phyloP scores from a whole-genome alignment of 2,113 vertebrate species.

The Cricetomys ansorgei region DNA sequence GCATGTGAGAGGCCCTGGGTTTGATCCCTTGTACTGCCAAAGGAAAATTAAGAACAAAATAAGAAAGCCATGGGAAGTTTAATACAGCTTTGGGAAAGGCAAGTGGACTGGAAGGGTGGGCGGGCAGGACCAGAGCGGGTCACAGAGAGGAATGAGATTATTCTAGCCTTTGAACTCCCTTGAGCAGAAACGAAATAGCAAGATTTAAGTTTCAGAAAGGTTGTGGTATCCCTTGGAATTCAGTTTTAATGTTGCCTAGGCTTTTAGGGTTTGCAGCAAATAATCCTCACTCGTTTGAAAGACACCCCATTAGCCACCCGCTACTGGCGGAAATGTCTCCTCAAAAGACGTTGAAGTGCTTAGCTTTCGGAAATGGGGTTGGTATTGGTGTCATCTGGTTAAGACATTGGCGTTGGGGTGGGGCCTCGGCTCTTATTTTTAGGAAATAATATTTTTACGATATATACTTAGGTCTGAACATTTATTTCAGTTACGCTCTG shows the following conservation, averaged over 20 bases:
- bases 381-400: background rate
- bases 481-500: too few relatives aligned
- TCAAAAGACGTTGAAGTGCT: background rate
- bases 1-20: background rate
- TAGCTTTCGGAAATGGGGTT: background rate
- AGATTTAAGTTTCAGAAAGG: background rate
- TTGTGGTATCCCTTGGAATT: background rate
- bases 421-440: too few relatives aligned
- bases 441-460: too few relatives aligned
- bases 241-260: background rate
- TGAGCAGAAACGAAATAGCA: background rate
- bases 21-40: background rate
- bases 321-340: background rate
- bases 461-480: too few relatives aligned
- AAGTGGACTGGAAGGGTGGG: too few relatives aligned
- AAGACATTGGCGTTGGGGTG: background rate
- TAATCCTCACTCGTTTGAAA: background rate
- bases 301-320: background rate
- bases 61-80: background rate
- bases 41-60: background rate
- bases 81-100: background rate
- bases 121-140: background rate
- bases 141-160: background rate
- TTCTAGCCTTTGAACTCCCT: background rate
- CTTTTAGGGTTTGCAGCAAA: background rate